phyloP scores from a whole-genome alignment of 1,140 invertebrate species.

The Drosophila jambulina region DNA sequence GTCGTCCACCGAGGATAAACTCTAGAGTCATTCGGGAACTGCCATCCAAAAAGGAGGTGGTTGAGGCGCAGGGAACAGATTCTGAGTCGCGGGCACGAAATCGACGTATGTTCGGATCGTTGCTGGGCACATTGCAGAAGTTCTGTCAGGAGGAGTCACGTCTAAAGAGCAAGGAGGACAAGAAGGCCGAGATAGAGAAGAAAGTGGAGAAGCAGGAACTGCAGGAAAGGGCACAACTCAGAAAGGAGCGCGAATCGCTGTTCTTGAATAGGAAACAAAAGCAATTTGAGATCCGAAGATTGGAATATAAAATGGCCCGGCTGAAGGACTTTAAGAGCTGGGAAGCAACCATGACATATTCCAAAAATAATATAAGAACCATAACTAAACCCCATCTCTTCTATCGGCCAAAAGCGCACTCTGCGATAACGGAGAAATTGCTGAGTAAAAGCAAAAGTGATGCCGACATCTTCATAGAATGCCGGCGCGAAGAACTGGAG shows the following conservation, averaged over 20 bases:
- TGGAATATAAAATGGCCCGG: slow-evolving; percentile 96
- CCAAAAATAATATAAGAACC: slow-evolving; percentile 94
- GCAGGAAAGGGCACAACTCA: slow-evolving; percentile 93
- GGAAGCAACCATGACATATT: slow-evolving; percentile 91
- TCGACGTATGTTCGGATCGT: slow-evolving; percentile 96
- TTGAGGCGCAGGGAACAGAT: slow-evolving; percentile 94
- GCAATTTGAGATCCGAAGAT: slow-evolving; percentile 93
- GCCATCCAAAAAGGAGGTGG: slow-evolving; percentile 90
- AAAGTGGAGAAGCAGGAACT: slow-evolving; percentile 96
- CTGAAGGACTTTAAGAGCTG: slow-evolving; percentile 95
- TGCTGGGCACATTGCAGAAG: slow-evolving; percentile 97
- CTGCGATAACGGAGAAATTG: slow-evolving; percentile 53
- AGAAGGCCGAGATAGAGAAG: slow-evolving; percentile 94
- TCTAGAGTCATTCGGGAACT: slow-evolving; percentile 88
- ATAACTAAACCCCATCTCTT: slow-evolving; percentile 94
- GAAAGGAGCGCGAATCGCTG: slow-evolving; percentile 93
- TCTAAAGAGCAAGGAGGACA: slow-evolving; percentile 90
- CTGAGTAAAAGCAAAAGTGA: slow-evolving; percentile 56
- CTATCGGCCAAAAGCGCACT: slow-evolving; percentile 90
- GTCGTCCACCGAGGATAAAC: slow-evolving; percentile 78
- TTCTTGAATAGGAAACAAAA: slow-evolving; percentile 94
- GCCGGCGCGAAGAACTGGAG: slow-evolving; percentile 55
- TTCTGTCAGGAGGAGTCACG: slow-evolving; percentile 97
- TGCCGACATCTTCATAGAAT: slow-evolving; percentile 49
- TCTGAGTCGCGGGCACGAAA: slow-evolving; percentile 94